These are phyloP conservation scores for Budorcas taxicolor DNA, from an alignment of 2,113 vertebrate species.

Conservation along the genomic window DNA sequence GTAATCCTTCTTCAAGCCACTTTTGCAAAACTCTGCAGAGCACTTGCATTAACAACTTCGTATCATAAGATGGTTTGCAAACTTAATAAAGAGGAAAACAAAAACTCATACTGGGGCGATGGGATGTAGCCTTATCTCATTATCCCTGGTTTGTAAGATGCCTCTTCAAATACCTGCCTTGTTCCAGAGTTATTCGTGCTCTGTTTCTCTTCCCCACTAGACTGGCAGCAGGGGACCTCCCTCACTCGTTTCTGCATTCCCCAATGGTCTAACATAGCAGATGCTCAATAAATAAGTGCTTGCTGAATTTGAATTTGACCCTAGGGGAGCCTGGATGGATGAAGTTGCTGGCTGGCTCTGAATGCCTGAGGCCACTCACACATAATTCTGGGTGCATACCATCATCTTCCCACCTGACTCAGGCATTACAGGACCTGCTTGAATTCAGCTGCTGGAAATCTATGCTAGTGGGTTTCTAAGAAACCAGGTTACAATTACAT, in stretches of 20 bases:
- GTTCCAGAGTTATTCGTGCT: neutral
- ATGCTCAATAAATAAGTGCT: neutral
- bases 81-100: neutral
- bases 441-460: conserved; percentile 25
- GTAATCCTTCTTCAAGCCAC: neutral
- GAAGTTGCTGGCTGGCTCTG: neutral
- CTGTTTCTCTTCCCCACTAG: neutral
- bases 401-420: neutral
- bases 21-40: neutral
- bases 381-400: neutral
- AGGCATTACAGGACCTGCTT: neutral
- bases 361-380: neutral
- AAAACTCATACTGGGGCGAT: neutral
- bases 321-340: neutral
- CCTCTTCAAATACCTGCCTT: neutral
- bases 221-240: neutral
- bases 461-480: conserved; percentile 57
- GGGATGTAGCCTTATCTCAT: neutral
- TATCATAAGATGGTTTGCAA: neutral
- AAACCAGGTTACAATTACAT: conserved; percentile 12
- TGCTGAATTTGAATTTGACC: neutral
- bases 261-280: neutral
- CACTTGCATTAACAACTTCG: neutral
- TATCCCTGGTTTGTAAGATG: neutral
- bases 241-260: neutral